phyloP scores from a whole-genome alignment of 2,888 invertebrate genomes.

The Andrena chrysosceles region DNA sequence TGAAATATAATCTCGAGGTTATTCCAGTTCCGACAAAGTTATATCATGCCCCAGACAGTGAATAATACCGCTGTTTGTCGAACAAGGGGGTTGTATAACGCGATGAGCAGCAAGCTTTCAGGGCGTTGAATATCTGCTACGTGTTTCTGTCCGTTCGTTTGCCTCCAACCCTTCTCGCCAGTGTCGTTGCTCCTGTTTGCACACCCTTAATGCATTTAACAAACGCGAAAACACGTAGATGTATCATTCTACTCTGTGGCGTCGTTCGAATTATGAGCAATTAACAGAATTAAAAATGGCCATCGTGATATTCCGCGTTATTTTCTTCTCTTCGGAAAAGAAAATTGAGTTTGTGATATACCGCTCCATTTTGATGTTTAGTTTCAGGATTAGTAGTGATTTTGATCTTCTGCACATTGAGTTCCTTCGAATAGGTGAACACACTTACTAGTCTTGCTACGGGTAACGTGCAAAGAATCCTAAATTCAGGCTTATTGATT shows the following conservation, averaged over 20 bases:
- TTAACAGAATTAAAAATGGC: not conserved
- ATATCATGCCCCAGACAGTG: constrained; percentile 35
- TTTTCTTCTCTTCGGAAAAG: no score
- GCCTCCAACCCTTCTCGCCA: not conserved
- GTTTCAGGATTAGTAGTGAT: no score
- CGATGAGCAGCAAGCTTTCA: constrained; percentile 45
- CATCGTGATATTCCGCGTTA: no score
- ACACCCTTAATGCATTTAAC: constrained; percentile 57
- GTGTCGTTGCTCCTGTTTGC: constrained; percentile 56
- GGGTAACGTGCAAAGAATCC: constrained; percentile 9
- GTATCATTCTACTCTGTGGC: constrained; percentile 23
- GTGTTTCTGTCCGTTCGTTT: constrained; percentile 38
- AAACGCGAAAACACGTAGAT: constrained; percentile 40
- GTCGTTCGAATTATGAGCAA: constrained; percentile 13
- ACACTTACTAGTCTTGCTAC: no score
- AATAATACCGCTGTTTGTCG: constrained; percentile 56
- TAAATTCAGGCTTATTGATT: constrained; percentile 40
- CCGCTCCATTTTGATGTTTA: not conserved
- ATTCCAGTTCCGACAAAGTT: constrained; percentile 34
- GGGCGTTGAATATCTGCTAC: constrained; percentile 34
- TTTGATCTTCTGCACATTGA: no score
- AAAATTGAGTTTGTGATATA: not conserved
- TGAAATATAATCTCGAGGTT: not conserved
- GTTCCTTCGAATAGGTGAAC: no score
- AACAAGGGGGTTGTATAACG: constrained; percentile 58